Percentiles rank a stretch among this genome's conserved stretches.
phyloP scores from a whole-genome alignment of 2,797 vertebrate genomes.

The Ctenopoma multispine region DNA sequence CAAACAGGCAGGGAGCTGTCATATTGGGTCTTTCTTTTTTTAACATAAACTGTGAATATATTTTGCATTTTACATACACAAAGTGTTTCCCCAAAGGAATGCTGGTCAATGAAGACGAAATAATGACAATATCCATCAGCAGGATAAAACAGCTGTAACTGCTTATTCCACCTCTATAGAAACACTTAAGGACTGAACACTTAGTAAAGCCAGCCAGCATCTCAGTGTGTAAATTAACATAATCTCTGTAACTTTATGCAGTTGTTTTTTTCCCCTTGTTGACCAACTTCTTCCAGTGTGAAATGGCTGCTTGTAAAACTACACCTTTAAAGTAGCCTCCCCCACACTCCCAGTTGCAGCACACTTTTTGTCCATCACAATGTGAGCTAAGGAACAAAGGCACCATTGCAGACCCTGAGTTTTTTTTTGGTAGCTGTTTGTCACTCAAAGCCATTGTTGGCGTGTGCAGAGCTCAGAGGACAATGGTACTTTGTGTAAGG shows the following conservation, averaged over 20 bases:
- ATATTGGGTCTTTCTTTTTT: too few relatives aligned
- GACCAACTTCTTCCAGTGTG: conserved; percentile 33
- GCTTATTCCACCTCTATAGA: too few relatives aligned
- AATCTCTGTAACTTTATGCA: conserved; percentile 15
- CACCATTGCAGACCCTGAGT: conserved; percentile 71
- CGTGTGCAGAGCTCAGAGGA: conserved; percentile 71
- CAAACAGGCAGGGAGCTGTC: too few relatives aligned
- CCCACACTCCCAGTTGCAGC: conserved; percentile 57
- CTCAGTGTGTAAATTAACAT: background rate
- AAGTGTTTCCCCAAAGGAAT: too few relatives aligned
- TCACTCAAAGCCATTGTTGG: conserved; percentile 84
- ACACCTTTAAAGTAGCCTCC: conserved; percentile 61
- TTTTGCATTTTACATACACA: too few relatives aligned
- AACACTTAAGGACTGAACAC: too few relatives aligned
- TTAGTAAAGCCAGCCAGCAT: background rate
- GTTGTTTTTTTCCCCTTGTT: background rate
- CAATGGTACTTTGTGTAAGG: conserved; percentile 76
- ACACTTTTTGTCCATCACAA: conserved; percentile 76
- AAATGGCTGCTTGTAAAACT: conserved; percentile 67
- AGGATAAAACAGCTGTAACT: too few relatives aligned
- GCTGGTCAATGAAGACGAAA: too few relatives aligned
- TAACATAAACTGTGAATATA: too few relatives aligned
- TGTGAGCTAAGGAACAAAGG: conserved; percentile 75
- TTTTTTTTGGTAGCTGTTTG: conserved; percentile 75
- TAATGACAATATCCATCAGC: too few relatives aligned